Evolutionary conservation across 2,797 vertebrate species (phyloP).

Genomic region (Poecile montanus): DNA sequence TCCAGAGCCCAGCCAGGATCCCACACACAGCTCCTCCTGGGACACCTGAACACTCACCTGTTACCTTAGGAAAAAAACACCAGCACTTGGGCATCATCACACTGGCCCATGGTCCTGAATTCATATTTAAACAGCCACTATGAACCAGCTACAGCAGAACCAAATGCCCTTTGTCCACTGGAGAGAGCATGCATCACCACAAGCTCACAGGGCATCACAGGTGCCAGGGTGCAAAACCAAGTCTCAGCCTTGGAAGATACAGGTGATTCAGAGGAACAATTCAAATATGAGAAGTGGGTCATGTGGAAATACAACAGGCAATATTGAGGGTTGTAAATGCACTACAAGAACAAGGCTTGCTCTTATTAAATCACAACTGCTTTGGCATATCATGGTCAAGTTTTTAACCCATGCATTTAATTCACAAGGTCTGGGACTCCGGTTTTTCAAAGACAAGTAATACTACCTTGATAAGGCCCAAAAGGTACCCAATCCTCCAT

Average conservation of each 20-base stretch:
- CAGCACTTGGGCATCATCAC: background rate
- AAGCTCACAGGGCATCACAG: background rate
- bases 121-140: background rate
- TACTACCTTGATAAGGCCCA: background rate
- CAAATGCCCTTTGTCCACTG: background rate
- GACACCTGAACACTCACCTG: background rate
- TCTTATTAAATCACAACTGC: background rate
- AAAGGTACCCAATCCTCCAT: background rate
- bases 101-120: background rate
- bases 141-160: background rate
- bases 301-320: background rate
- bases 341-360: background rate
- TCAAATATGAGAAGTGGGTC: background rate
- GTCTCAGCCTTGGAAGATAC: background rate
- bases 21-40: background rate
- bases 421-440: background rate
- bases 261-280: accelerated
- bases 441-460: background rate
- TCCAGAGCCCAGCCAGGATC: background rate
- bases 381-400: background rate
- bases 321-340: accelerated
- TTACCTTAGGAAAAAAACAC: background rate
- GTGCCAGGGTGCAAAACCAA: background rate
- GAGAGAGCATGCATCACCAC: background rate
- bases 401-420: background rate